Conservation (phyloP, 2,797 vertebrate species). For the Fundulus diaphanus region DNA sequence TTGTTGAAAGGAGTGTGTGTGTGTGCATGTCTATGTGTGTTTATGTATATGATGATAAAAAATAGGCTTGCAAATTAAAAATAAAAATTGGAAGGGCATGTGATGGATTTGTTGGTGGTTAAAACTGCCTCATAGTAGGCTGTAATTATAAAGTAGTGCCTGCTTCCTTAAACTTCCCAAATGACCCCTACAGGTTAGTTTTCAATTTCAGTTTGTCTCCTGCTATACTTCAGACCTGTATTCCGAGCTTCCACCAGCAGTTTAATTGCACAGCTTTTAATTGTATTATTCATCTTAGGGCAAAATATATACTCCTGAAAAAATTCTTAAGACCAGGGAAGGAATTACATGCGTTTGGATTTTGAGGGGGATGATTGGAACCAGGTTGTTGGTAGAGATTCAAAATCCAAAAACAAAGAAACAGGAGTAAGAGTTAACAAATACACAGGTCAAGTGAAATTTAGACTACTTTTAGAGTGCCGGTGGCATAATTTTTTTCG, state of each 20-base stretch:
- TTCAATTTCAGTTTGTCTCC: not conserved
- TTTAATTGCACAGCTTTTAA: not conserved
- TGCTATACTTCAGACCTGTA: not conserved
- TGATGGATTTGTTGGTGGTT: not conserved
- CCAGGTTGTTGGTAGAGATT: too few species aligned
- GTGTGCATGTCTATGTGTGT: not conserved
- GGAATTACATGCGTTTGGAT: too few species aligned
- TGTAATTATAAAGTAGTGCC: slow-evolving; percentile 2
- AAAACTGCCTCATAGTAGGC: not conserved
- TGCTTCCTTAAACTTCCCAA: slow-evolving; percentile 1
- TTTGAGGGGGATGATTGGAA: too few species aligned
- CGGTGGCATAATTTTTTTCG: too few species aligned
- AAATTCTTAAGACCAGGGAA: not conserved
- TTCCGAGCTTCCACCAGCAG: not conserved
- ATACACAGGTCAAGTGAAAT: too few species aligned
- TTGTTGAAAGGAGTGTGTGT: slow-evolving; percentile 23
- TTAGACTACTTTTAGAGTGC: too few species aligned
- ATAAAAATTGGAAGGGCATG: not conserved
- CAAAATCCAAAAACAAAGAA: too few species aligned
- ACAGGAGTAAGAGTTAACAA: too few species aligned
- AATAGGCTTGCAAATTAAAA: not conserved
- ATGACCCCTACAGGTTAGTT: not conserved
- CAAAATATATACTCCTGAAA: slow-evolving; percentile 2
- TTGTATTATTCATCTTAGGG: not conserved
- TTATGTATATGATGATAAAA: not conserved